Conservation (phyloP, 2,113 vertebrate genomes). For the Oryzias woworae region DNA sequence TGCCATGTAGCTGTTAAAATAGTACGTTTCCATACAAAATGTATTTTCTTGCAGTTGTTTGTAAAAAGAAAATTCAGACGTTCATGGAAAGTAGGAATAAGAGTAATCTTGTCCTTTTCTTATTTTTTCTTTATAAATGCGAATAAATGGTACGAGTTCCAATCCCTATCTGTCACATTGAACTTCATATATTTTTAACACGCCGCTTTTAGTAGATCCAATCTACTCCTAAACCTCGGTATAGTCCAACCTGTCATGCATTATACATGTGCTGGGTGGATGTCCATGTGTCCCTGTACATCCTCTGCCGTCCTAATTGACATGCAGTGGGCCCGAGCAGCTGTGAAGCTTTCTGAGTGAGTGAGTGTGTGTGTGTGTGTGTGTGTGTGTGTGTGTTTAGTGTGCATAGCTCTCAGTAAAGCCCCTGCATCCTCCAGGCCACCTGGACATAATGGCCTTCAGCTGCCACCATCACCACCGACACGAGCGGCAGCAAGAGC, state of each 20-base stretch:
- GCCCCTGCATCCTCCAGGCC: conserved; percentile 75
- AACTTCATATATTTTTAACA: conserved; percentile 22
- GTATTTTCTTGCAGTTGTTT: neutral
- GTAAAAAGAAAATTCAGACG: too few species aligned
- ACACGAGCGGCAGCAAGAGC: conserved; percentile 64
- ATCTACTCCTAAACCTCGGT: conserved; percentile 32
- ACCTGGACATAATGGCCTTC: conserved; percentile 83
- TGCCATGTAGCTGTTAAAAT: too few species aligned
- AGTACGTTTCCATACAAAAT: neutral
- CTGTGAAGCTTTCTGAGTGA: conserved; percentile 73
- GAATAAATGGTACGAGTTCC: too few species aligned
- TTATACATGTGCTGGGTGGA: conserved; percentile 72
- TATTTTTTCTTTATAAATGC: too few species aligned
- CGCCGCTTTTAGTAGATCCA: conserved; percentile 23
- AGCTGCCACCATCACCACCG: conserved; percentile 76
- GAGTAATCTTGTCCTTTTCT: too few species aligned
- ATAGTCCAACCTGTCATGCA: conserved; percentile 60
- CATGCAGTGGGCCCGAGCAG: conserved; percentile 75
- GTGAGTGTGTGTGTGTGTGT: conserved; percentile 17
- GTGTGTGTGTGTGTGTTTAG: conserved; percentile 31
- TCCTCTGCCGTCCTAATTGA: conserved; percentile 77
- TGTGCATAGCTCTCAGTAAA: conserved; percentile 62
- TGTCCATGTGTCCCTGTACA: conserved; percentile 77
- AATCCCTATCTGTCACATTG: too few species aligned
- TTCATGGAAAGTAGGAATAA: too few species aligned